Conservation (phyloP, 92 coral and sea anemone species). For the Ricordea florida region DNA sequence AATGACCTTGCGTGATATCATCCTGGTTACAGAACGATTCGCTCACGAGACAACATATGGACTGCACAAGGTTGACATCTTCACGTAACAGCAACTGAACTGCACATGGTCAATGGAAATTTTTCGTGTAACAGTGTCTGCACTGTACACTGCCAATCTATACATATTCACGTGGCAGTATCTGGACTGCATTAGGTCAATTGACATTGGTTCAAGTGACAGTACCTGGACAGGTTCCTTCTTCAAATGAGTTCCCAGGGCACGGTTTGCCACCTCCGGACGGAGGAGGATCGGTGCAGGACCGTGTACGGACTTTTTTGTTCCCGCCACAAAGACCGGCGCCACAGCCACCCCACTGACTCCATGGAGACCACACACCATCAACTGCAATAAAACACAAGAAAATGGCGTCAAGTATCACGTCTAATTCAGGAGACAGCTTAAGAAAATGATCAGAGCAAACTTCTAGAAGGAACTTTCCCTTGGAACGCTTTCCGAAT, state of each 20-base stretch:
- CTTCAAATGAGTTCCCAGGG: conserved; percentile 44
- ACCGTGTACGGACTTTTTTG: conserved; percentile 63
- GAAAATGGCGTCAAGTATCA: not conserved
- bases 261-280: conserved; percentile 65
- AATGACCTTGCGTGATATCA: no score
- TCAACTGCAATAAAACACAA: conserved; percentile 38
- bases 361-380: conserved; percentile 78
- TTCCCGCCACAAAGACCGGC: conserved; percentile 75
- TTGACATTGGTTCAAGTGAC: no score
- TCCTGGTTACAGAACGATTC: no score
- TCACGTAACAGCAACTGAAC: no score
- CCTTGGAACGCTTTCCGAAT: no score
- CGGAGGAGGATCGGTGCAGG: conserved; percentile 77
- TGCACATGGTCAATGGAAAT: no score
- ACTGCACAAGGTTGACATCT: no score
- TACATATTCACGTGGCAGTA: no score
- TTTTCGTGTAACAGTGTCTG: no score
- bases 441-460: not conserved
- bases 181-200: no score
- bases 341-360: conserved; percentile 83
- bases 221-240: conserved; percentile 44
- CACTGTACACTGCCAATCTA: no score
- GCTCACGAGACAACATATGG: no score
- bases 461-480: not conserved
- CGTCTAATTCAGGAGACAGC: not conserved